Percentiles rank a stretch among this genome's conserved stretches.
phyloP scores from a whole-genome alignment of 1,140 invertebrate species.

The Ctenoplectra terminalis region DNA sequence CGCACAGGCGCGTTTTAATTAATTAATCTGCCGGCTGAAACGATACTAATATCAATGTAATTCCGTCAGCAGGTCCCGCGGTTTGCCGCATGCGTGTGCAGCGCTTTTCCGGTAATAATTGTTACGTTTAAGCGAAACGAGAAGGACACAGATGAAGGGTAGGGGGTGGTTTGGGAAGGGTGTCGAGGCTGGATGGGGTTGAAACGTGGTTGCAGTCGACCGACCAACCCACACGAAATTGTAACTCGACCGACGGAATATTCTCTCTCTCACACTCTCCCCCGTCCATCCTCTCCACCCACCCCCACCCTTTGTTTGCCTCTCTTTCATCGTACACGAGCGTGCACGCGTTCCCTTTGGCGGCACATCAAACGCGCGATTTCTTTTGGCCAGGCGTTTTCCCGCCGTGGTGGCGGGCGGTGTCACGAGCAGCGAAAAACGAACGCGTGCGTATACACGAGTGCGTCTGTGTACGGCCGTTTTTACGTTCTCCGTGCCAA shows the following conservation, averaged over 20 bases:
- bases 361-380: constrained; percentile 81
- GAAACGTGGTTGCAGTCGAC: constrained; percentile 65
- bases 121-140: constrained; percentile 66
- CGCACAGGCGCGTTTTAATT: constrained; percentile 77
- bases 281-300: constrained; percentile 15
- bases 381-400: constrained; percentile 73
- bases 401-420: constrained; percentile 55
- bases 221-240: constrained; percentile 71
- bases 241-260: constrained; percentile 72
- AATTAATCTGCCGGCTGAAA: constrained; percentile 79
- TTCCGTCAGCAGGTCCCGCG: constrained; percentile 72
- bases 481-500: neutral
- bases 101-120: constrained; percentile 73
- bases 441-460: neutral
- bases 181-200: constrained; percentile 17
- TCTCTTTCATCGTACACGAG: constrained; percentile 57
- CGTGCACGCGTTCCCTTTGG: constrained; percentile 74
- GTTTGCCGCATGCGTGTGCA: constrained; percentile 74
- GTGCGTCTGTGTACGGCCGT: neutral
- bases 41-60: constrained; percentile 81
- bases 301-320: constrained; percentile 48
- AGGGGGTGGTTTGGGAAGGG: too few species aligned
- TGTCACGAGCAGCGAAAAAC: constrained; percentile 75
- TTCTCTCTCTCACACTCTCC: constrained; percentile 60
- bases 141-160: constrained; percentile 32